Evolutionary conservation across 1,140 invertebrate species (phyloP), one percentile per base, ranked within the genome.

Genomic region (Pollicipes pollicipes): DNA sequence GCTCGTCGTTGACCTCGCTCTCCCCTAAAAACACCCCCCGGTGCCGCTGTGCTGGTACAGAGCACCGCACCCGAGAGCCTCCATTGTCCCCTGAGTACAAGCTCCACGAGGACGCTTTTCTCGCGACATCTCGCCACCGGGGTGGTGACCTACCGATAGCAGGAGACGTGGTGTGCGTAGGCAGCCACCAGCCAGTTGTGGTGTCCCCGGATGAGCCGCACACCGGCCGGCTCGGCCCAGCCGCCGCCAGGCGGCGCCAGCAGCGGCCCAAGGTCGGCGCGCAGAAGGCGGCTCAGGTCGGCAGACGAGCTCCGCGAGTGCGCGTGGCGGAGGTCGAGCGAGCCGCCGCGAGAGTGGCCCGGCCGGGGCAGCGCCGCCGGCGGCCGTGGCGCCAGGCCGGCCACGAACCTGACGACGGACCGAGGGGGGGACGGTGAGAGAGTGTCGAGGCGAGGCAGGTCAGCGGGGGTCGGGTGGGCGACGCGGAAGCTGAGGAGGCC

Each of bases 101-200:
- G n/a, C n/a, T n/a, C n/a, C n/a, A n/a, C n/a, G n/a, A n/a, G n/a
- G n/a, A n/a, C n/a, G n/a, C n/a, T n/a, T n/a, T n/a, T n/a, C n/a
- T n/a, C n/a, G n/a, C n/a, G n/a, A n/a, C n/a, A n/a, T n/a, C n/a
- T n/a, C n/a, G n/a, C n/a, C n/a, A n/a, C n/a, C n/a, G n/a, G n/a
- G n/a, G n/a, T n/a, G n/a, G n/a, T n/a, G n/a, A n/a, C 74, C 79
- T 81, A 91, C 89, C 90, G 89, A 80, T 95, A 98, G 78, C 93
- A 95, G 70, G 90, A 90, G 24, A 97, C 90, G 82, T 94, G 95
- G 82, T 98, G 93, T 68, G 91, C 88, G 80, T 97, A 98, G 21
- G 93, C 94, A 35, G 96, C 93, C 71, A 90, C 93, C 74, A 98
- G 94, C 91, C 93, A 97, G 79, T 97, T 97, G 78, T 97, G 93